Percentiles rank a stretch among this genome's conserved stretches.
Evolutionary conservation across 2,113 vertebrate genomes (phyloP).

Genomic region (Sceloporus tristichus): DNA sequence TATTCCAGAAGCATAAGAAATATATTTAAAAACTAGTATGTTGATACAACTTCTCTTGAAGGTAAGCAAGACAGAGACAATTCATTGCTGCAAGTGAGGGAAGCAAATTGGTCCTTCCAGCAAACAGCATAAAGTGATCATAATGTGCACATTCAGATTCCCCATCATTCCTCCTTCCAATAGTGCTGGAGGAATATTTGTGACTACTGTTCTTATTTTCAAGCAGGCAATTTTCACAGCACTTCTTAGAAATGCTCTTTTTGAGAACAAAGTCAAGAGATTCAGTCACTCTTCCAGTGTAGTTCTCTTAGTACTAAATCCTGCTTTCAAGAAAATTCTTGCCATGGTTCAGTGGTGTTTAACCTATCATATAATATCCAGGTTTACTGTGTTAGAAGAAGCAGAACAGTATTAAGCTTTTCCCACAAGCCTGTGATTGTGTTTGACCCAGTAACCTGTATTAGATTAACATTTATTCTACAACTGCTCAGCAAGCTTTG

Average conservation of each 20-base stretch:
- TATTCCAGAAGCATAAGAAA: background rate
- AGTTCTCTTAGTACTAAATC: conserved; percentile 86
- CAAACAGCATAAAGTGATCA: background rate
- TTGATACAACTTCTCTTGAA: conserved; percentile 56
- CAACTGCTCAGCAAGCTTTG: conserved; percentile 82
- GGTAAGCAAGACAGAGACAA: conserved; percentile 35
- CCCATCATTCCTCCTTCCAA: conserved; percentile 58
- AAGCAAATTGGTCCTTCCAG: conserved; percentile 30
- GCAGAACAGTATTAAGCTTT: conserved; percentile 89
- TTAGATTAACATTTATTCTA: conserved; percentile 92
- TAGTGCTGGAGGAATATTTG: conserved; percentile 59
- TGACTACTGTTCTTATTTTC: conserved; percentile 60
- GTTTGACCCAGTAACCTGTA: conserved; percentile 90
- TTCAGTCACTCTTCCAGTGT: conserved; percentile 82
- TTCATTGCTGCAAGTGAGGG: conserved; percentile 9
- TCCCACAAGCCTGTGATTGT: conserved; percentile 88
- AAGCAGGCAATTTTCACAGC: conserved; percentile 74
- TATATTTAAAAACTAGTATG: conserved; percentile 54
- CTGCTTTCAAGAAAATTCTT: conserved; percentile 86
- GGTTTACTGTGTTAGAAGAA: conserved; percentile 87
- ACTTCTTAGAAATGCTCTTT: conserved; percentile 73
- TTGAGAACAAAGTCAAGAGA: conserved; percentile 80
- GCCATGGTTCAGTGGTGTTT: conserved; percentile 86
- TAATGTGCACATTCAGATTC: conserved; percentile 33
- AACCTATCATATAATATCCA: conserved; percentile 90